Base-by-base conservation (phyloP, 2,797 vertebrate genomes). In the Chaetophractus vellerosus region DNA sequence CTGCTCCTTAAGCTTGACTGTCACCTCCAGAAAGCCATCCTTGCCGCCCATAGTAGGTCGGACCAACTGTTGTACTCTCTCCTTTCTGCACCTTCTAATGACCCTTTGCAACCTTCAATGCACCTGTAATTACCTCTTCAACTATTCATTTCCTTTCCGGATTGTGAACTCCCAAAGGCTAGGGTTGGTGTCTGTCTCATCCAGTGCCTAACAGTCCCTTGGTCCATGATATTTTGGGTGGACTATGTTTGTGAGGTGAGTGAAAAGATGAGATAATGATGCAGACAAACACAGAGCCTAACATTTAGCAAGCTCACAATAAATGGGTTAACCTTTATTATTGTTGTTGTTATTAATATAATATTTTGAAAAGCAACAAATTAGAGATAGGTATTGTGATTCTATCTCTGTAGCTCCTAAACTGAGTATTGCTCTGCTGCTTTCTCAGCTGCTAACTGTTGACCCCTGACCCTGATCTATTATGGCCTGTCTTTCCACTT, bases 261-360 rank as follows among this genome's bases (percentile, higher is more conserved):
- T 48, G 38, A 88, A 88, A 69, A 81, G 31, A 61, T 69, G 31
- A 95, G 61, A 66, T 75, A 81, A 79, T 52, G 78, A 76, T n/a
- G 28, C 31, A 75, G 24, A 71, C 19, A 79, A 79, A 71, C 21
- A 82, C 11, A 94, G 16, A 96, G 41, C 10, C 68, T 78, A 78
- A 50, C 36, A 74, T 87, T 92, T 82, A 91, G 8, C 63, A 91
- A 91, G 63, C 79, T 95, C 14, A 82, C 41, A 84, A 72, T 80
- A 90, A 90, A 80, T 57, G 38, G 45, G 11, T 48, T 55, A 15
- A 28, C 15, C 52, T 24, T 86, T 71, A 84, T 82, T 89, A 72
- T 81, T 68, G 83, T 23, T 61, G 71, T 55, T 55, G 52, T 55
- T 55, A 55, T 55, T 55, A 55, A 72, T 52, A 61, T 26, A 91